Evolutionary conservation across 2,113 vertebrate genomes (phyloP), one percentile per base, ranked within the genome.

Genomic region (Thymallus thymallus): DNA sequence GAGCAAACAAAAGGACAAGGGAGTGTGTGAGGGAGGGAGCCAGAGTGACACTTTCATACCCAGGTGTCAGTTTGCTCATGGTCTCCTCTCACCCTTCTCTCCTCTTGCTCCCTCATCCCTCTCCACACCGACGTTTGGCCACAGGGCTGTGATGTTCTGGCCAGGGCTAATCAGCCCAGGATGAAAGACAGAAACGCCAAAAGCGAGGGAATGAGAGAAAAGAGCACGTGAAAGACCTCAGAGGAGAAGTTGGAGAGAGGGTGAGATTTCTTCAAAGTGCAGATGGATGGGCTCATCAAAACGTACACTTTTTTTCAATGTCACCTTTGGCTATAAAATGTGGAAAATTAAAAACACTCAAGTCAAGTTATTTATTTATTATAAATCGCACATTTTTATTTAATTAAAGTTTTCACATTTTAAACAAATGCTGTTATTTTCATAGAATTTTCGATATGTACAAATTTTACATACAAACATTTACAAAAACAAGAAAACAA

Each of bases 381-480:
- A 82, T 83, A n/a, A n/a, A 76, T 82, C 75, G 86, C 71, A 3
- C 29, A 63, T 76, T 73, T 88, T 89, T 82, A 87, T 89, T 89
- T 85, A 78, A 88, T 78, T 26, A 65, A 62, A 22, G 68, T 70
- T 85, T 89, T 90, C 85, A 92, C 79, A 89, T 91, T 83, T 88
- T 89, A 81, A 90, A 90, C 89, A 87, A 86, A 83, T 61, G 77
- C 23, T 55, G 14, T 58, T 74, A 14, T 77, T 79, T 75, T 83
- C 62, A 87, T 87, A 91, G 81, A 92, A 48, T 76, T 86, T 89
- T 90, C 62, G 87, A 58, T 92, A 90, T 93, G 55, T 90, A 92
- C 90, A 94, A 55, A 90, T 92, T 87, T 77, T 91, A 92, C 92
- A 93, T 64, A 86, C 81, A 79, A 77, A 84, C 81, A 90, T 85